phyloP scores from a whole-genome alignment of 2,113 vertebrate species.

The Propithecus coquereli region DNA sequence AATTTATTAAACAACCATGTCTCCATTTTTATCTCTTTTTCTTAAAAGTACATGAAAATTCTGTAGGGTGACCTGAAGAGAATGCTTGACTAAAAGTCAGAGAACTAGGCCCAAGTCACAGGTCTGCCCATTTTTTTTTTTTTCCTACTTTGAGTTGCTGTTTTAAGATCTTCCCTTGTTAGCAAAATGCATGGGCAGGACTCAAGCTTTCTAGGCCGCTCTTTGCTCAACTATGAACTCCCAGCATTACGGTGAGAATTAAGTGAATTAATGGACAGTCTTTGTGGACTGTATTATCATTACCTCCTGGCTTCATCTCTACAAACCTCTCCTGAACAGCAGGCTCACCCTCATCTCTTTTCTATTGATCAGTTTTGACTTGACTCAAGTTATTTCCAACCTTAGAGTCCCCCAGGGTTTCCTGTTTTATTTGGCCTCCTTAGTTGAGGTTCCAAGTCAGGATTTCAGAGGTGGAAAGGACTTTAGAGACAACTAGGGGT shows the following conservation, averaged over 20 bases:
- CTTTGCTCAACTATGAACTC: background rate
- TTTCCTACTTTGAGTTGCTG: no score
- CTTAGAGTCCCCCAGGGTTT: background rate
- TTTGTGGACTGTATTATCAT: background rate
- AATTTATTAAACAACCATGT: background rate
- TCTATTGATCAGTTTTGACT: background rate
- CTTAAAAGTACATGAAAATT: background rate
- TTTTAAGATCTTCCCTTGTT: background rate
- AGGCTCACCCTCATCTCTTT: background rate
- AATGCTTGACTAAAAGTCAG: background rate
- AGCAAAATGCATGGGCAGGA: background rate
- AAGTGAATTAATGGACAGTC: background rate
- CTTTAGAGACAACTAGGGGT: background rate
- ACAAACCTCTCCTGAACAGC: background rate
- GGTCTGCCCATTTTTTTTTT: background rate
- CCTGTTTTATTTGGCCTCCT: background rate
- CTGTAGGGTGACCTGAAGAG: background rate
- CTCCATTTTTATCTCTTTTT: background rate
- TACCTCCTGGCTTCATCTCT: background rate
- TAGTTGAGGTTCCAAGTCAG: background rate
- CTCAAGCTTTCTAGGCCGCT: background rate
- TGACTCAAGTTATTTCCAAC: background rate
- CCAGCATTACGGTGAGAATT: background rate
- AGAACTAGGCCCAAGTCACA: background rate
- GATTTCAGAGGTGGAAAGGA: background rate